Evolutionary conservation across 2,888 invertebrate genomes (phyloP).

Genomic region (Campoplex capitator): DNA sequence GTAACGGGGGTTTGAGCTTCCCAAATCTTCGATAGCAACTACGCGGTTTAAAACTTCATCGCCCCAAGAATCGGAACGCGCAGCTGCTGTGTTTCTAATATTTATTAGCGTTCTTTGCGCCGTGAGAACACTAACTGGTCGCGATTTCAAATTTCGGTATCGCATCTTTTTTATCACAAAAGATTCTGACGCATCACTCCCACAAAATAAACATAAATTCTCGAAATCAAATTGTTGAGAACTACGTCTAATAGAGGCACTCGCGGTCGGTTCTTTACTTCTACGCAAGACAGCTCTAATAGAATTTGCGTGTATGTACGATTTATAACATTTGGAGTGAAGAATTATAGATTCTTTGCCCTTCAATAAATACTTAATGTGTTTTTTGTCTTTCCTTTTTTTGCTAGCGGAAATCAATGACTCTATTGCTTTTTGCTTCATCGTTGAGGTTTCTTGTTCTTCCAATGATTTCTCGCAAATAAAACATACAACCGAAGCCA

Average conservation of each 20-base stretch:
- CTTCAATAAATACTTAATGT: constrained; percentile 14
- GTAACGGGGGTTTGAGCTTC: constrained; percentile 6
- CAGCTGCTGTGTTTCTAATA: constrained; percentile 8
- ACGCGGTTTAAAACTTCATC: constrained; percentile 31
- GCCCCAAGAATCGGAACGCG: constrained; percentile 21
- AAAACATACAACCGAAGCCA: not conserved
- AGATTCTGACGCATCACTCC: constrained; percentile 19
- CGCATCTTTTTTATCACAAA: not conserved
- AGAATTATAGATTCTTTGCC: constrained; percentile 10
- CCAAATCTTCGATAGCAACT: constrained; percentile 1
- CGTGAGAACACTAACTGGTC: constrained; percentile 3
- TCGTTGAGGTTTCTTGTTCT: constrained; percentile 11
- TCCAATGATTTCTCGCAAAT: too few relatives aligned
- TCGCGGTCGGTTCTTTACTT: not conserved
- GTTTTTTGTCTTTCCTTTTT: constrained; percentile 12
- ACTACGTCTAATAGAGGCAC: constrained; percentile 9
- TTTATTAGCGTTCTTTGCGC: not conserved
- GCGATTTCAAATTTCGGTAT: not conserved
- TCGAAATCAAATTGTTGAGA: constrained; percentile 13
- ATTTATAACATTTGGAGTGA: constrained; percentile 17
- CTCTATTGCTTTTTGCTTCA: constrained; percentile 24
- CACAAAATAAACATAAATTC: constrained; percentile 19
- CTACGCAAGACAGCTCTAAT: constrained; percentile 1
- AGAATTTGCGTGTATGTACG: not conserved
- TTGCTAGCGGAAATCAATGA: constrained; percentile 12